phyloP scores from a whole-genome alignment of 1,140 invertebrate species.

The Drosophila sechellia region DNA sequence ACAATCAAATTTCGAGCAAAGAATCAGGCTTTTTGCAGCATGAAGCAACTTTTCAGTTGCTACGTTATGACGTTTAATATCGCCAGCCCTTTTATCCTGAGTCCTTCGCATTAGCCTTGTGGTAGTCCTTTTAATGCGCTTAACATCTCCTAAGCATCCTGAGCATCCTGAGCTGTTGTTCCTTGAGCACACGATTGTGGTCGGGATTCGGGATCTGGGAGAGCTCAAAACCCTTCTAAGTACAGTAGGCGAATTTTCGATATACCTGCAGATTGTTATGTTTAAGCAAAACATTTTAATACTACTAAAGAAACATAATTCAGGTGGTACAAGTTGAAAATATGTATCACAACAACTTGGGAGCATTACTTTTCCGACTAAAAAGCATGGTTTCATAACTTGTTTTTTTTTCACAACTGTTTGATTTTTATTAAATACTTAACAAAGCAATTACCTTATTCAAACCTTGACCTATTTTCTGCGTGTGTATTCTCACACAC shows the following conservation, averaged over 20 bases:
- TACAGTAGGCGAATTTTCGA: background rate
- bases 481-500: slow-evolving; percentile 23
- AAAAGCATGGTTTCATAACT: too few species aligned
- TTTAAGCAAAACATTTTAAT: background rate
- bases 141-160: slow-evolving; percentile 43
- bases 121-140: slow-evolving; percentile 60
- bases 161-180: slow-evolving; percentile 39
- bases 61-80: slow-evolving; percentile 32
- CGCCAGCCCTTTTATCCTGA: background rate
- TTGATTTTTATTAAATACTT: too few species aligned
- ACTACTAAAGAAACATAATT: too few species aligned
- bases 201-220: slow-evolving; percentile 26
- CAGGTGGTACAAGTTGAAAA: too few species aligned
- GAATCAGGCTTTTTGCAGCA: too few species aligned
- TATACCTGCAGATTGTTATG: slow-evolving; percentile 6
- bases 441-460: too few species aligned
- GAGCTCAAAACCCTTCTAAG: slow-evolving; percentile 13
- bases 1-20: too few species aligned
- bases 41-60: background rate
- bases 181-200: slow-evolving; percentile 23
- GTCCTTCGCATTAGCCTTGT: slow-evolving; percentile 31
- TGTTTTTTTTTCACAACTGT: too few species aligned
- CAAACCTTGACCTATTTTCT: background rate
- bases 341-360: too few species aligned
- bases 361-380: too few species aligned